A percentile compares a stretch with the other conserved stretches of the same genome.
Evolutionary conservation across 2,113 vertebrate species (phyloP).

Genomic region (Chiloscyllium plagiosum): DNA sequence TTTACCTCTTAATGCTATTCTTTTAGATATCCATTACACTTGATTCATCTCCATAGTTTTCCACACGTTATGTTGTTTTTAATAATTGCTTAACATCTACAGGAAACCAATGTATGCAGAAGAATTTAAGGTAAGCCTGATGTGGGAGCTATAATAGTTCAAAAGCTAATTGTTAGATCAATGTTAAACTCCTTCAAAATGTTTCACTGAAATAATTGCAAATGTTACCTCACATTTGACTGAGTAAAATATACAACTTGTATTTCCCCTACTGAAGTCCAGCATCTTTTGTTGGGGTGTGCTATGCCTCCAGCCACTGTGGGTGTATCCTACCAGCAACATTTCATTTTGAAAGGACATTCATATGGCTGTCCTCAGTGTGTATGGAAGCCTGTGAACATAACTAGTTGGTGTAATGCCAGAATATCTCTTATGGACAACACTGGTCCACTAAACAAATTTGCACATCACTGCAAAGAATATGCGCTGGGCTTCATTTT

Average conservation of each 20-base stretch:
- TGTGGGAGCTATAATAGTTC: neutral
- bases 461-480: no score
- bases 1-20: neutral
- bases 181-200: neutral
- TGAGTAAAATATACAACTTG: neutral
- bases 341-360: no score
- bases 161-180: neutral
- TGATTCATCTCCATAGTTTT: neutral
- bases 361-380: no score
- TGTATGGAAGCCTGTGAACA: no score
- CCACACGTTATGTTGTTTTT: neutral
- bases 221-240: neutral
- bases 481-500: no score
- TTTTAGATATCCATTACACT: neutral
- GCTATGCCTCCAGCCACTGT: neutral
- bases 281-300: neutral
- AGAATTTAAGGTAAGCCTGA: neutral
- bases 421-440: no score
- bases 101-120: neutral
- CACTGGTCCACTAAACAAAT: no score
- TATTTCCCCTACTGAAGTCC: neutral
- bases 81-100: neutral
- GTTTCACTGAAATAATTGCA: neutral
- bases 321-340: neutral
- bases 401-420: no score